Evolutionary conservation across 2,888 invertebrate genomes (phyloP).

Genomic region (Agrochola litura): DNA sequence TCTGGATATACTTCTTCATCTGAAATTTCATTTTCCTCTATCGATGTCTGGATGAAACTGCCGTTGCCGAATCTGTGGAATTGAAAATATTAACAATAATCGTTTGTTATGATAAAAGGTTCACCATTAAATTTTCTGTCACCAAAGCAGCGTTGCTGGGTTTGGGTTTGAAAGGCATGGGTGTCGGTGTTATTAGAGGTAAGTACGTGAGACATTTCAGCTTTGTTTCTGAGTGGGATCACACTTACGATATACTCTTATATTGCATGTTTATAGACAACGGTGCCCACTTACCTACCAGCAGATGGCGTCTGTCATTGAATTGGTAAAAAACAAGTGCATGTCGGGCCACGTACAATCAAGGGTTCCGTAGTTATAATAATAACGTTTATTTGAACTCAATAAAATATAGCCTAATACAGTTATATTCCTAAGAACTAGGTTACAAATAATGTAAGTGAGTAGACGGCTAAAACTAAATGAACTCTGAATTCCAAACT

Average conservation of each 20-base stretch:
- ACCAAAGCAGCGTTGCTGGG: not conserved
- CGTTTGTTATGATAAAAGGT: not conserved
- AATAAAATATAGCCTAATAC: too few relatives aligned
- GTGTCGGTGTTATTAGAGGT: not conserved
- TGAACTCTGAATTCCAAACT: too few relatives aligned
- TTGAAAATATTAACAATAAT: not conserved
- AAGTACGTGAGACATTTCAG: not conserved
- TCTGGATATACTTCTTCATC: constrained; percentile 9
- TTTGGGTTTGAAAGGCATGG: not conserved
- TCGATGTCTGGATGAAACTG: constrained; percentile 12
- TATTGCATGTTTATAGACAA: not conserved
- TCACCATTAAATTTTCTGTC: not conserved
- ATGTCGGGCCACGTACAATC: too few relatives aligned
- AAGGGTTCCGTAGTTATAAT: too few relatives aligned
- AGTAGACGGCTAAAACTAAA: too few relatives aligned
- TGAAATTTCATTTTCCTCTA: constrained; percentile 6
- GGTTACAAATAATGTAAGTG: too few relatives aligned
- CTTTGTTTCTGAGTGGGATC: not conserved
- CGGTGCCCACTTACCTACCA: not conserved
- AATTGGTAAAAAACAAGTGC: too few relatives aligned
- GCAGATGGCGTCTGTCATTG: not conserved
- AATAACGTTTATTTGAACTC: too few relatives aligned
- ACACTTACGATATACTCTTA: not conserved
- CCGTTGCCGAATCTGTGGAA: constrained; percentile 42
- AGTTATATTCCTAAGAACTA: too few relatives aligned